Evolutionary conservation across 2,113 vertebrate genomes (phyloP), one percentile per base, ranked within the genome.

Genomic region (Datnioides undecimradiatus): DNA sequence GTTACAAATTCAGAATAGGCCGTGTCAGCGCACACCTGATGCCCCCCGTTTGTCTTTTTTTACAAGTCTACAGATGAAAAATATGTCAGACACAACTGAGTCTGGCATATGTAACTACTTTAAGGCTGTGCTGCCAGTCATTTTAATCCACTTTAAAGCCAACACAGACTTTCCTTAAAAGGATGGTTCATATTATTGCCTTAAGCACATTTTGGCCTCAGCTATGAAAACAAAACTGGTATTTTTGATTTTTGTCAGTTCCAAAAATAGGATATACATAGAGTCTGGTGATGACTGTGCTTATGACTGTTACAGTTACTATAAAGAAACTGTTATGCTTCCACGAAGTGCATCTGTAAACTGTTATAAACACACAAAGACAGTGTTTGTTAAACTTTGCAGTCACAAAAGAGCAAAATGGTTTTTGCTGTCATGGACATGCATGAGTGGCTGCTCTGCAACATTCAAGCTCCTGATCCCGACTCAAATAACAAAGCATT

Each of bases 331-430:
- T 49, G 79, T 79, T 76, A 77, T 46, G 67, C 49, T 51, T 77
- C 17, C 31, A 66, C 4, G 0, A 78, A 75, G 73, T 78, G 46
- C 12, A 25, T 76, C 51, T 79, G 40, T 73, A 74, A 74, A 76
- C 73, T 57, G 40, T 36, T 71, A 72, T 66, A 75, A 82, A 85
- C 82, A 82, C 64, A 73, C 51, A 25, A 38, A 73, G 69, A 77
- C 79, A 73, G 29, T 83, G 72, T 82, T 87, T 83, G 59, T 82
- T 72, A 75, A 88, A 88, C 79, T 76, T 78, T 86, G 60, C 64
- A 54, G 72, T 43, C 45, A 80, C 70, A 80, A 80, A 85, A 84
- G 73, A n/a, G 58, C 51, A 8, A 87, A 84, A 79, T 59, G 54
- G 46, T 48, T 83, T 59, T 74, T 43, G 14, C 73, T 73, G 67